Percentiles rank a stretch among this genome's conserved stretches.
Evolutionary conservation across 2,888 invertebrate genomes (phyloP).

Genomic region (Sympetrum striolatum): DNA sequence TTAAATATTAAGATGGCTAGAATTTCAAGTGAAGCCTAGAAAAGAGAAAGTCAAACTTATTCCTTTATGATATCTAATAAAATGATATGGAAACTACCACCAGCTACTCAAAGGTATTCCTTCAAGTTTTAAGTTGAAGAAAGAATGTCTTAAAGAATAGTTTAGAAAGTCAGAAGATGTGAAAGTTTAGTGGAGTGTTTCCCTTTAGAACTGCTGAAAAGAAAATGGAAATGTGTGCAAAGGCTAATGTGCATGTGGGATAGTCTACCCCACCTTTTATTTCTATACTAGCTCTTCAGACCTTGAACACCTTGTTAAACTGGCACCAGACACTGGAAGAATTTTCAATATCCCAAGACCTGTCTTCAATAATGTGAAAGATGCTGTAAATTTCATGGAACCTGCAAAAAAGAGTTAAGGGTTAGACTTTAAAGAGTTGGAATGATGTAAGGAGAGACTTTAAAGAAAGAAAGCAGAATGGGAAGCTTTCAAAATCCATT

Average conservation of each 20-base stretch:
- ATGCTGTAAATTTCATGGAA: constrained; percentile 23
- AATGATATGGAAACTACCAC: too few species aligned
- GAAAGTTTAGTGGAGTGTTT: background rate
- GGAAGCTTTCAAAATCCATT: background rate
- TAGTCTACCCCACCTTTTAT: constrained; percentile 26
- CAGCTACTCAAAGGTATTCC: too few species aligned
- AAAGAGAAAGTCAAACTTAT: too few species aligned
- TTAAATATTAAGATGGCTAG: too few species aligned
- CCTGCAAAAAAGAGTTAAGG: constrained; percentile 31
- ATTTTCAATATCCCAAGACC: constrained; percentile 28
- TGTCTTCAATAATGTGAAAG: constrained; percentile 33
- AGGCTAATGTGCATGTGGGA: constrained; percentile 12
- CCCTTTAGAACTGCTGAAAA: background rate
- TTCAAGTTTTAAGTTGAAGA: background rate
- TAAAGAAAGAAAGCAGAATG: constrained; percentile 12
- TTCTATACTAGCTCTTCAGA: constrained; percentile 31
- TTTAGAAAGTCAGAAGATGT: background rate
- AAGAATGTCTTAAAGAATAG: background rate
- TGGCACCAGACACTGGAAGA: constrained; percentile 25
- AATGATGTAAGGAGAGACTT: background rate
- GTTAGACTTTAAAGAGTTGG: constrained; percentile 8
- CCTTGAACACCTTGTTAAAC: constrained; percentile 15
- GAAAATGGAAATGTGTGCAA: background rate
- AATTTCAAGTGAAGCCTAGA: too few species aligned
- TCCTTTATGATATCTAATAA: too few species aligned